Conservation (phyloP, 1,140 invertebrate species). For the Eurosta solidaginis region DNA sequence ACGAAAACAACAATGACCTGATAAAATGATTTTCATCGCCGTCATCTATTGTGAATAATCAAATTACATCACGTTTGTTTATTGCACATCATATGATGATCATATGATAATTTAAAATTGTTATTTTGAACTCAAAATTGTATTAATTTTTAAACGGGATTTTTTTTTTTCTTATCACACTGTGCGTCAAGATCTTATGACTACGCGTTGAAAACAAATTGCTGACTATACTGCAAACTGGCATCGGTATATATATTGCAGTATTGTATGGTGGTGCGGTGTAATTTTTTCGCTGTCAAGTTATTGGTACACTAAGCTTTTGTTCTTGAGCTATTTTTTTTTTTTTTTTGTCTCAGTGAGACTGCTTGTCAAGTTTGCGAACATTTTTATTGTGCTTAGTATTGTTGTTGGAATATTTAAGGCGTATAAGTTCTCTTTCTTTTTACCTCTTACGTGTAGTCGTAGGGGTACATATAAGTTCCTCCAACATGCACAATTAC, state of each 20-base stretch:
- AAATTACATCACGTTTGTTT: background rate
- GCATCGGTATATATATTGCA: too few relatives aligned
- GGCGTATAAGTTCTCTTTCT: background rate
- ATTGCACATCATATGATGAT: background rate
- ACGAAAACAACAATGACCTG: too few relatives aligned
- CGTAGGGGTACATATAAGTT: background rate
- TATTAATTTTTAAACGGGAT: too few relatives aligned
- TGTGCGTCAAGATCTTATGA: background rate
- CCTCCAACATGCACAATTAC: constrained; percentile 8
- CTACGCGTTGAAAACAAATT: background rate
- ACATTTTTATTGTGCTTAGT: background rate
- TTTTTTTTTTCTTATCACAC: too few relatives aligned
- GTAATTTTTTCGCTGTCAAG: constrained; percentile 8
- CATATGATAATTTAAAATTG: background rate
- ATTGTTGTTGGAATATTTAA: background rate
- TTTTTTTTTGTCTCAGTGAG: background rate
- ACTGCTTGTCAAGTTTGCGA: background rate
- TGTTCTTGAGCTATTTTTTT: too few relatives aligned
- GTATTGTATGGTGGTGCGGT: too few relatives aligned
- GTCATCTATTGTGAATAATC: too few relatives aligned
- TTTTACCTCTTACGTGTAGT: background rate
- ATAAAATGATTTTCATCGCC: too few relatives aligned
- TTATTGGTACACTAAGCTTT: background rate
- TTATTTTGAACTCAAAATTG: too few relatives aligned
- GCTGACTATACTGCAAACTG: background rate